Conservation (phyloP, 2,888 invertebrate genomes). For the Aphodius sticticus region DNA sequence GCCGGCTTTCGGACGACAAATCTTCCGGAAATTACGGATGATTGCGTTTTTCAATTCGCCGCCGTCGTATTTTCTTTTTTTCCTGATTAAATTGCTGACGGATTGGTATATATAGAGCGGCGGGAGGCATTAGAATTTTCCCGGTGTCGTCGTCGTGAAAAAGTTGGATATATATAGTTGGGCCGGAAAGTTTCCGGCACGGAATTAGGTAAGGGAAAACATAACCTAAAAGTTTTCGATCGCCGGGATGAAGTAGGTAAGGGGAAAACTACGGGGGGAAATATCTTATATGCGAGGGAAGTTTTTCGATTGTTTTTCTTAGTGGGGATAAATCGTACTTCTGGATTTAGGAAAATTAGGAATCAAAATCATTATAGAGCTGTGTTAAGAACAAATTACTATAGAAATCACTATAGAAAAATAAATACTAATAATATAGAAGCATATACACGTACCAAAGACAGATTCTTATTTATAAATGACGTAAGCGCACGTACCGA, state of each 20-base stretch:
- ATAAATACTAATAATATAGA: too few relatives aligned
- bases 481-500: too few relatives aligned
- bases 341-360: neutral
- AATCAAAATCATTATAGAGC: too few relatives aligned
- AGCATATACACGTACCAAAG: too few relatives aligned
- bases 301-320: neutral
- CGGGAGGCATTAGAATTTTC: neutral
- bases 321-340: neutral
- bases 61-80: neutral
- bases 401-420: too few relatives aligned
- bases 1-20: neutral
- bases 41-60: neutral
- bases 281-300: neutral
- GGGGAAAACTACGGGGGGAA: neutral
- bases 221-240: neutral
- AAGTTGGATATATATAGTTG: neutral
- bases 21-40: neutral
- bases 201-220: slow-evolving; percentile 4
- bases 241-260: neutral
- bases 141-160: neutral
- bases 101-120: neutral
- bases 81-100: neutral
- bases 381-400: too few relatives aligned
- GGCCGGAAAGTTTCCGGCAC: neutral
- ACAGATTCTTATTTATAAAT: too few relatives aligned